Evolutionary conservation across 2,888 invertebrate species (phyloP), one percentile per base, ranked within the genome.

Genomic region (Drosophila nr. perissopoda): DNA sequence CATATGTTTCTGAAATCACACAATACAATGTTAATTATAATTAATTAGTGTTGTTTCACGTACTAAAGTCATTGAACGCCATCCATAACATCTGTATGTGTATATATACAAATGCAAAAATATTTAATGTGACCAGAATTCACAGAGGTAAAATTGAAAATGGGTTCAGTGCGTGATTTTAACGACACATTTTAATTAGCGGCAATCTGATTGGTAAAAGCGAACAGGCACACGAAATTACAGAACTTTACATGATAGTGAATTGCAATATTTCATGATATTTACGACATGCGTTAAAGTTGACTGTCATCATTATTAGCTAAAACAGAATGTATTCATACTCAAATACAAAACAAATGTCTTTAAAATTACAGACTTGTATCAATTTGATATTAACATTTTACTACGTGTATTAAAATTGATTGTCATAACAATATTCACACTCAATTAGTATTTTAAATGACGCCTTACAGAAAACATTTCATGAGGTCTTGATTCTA

Each of bases 1-100:
- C 86, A 96, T 95, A 87, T 96, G 95, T 94, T 96, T 97, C 99
- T 99, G 94, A 5, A 75, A 66, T 6, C 56, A 59, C 1, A 60
- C 8, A 53, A 25, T 31, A 36, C 16, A 59, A 46, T 54, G 18
- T 69, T 71, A 70, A 76, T 80, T 74, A 83, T 54, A 64, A 70
- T 56, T 70, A 42, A 68, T 69, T 66, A 63, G 46, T 56, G 49
- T 71, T 74, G 64, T 34, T 72, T 73, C 74, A 54, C 62, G 59
- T 4, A 48, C 36, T 27, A 57, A 62, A 67, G 76, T 69, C 80
- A 78, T 65, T 76, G 80, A 67, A 73, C 78, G 67, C 21, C 27
- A 8, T 0, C 29, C 11, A 29, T 4, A 6, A 16, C 8, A 11
- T 16, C 4, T n/a, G 21, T 13, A 36, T 31, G n/a, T 21, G n/a